These are phyloP conservation scores for Melanotaenia nigrans DNA, from an alignment of 2,797 vertebrate species.

Conservation along the genomic window DNA sequence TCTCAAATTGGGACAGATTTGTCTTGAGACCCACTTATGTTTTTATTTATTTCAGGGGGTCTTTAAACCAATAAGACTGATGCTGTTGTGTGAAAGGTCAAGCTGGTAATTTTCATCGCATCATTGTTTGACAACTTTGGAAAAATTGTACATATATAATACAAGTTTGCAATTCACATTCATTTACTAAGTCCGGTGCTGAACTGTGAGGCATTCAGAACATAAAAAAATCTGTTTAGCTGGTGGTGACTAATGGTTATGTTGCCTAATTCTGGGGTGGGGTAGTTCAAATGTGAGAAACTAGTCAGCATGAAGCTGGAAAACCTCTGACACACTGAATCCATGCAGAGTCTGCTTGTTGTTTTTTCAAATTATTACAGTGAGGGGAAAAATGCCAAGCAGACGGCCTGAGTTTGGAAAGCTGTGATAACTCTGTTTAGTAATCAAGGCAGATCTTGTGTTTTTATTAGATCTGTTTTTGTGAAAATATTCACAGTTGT, in stretches of 20 bases:
- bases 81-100: background rate
- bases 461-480: background rate
- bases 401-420: background rate
- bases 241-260: conserved; percentile 29
- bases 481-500: conserved; percentile 22
- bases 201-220: background rate
- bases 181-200: background rate
- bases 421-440: conserved; percentile 5
- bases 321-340: background rate
- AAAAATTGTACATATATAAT: background rate
- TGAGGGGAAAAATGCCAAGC: background rate
- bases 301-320: conserved; percentile 9
- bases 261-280: conserved; percentile 12
- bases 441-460: background rate
- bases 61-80: background rate
- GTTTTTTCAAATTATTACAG: background rate
- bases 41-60: background rate
- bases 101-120: background rate
- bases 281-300: conserved; percentile 8
- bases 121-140: background rate
- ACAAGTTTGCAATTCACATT: background rate
- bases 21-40: background rate
- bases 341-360: background rate
- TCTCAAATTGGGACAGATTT: background rate
- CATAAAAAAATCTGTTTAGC: conserved; percentile 10